Base-by-base conservation (phyloP, 2,113 vertebrate genomes). In the Scomber scombrus region DNA sequence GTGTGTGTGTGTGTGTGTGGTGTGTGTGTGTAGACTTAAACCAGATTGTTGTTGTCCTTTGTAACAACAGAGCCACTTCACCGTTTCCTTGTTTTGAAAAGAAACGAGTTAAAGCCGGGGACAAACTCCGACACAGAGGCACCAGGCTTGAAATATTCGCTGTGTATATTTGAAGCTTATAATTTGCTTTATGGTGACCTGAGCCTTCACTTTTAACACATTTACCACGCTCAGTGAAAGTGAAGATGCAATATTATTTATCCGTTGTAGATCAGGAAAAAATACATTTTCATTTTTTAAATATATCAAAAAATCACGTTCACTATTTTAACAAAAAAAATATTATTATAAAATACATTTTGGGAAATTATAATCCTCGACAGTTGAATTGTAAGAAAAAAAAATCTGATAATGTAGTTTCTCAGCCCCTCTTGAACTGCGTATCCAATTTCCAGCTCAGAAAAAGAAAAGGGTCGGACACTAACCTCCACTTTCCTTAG, bases 51-150 rank as follows among this genome's bases (percentile, higher is more conserved):
- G 83, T 74, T 87, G 82, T 93, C 84, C 80, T 88, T 86, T 89
- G 82, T 84, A 91, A 91, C 81, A 89, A 82, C 85, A 85, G 78
- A 86, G 81, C 81, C 91, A 91, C 88, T 91, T 89, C 84, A 86
- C 88, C 88, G 70, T 92, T 75, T 90, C 65, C 68, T 70, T 84
- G 69, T 86, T 83, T 86, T 80, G 74, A 77, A 86, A 78, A 50
- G 72, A 75, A 78, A 75, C 26, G 80, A 77, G 34, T 71, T 29
- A 70, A 71, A 55, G 64, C 29, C 68, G 78, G 74, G 29, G 58
- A 80, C 60, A 49, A 49, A 74, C 14, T 79, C 75, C 47, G 83
- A 78, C 61, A 84, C 49, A 31, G 55, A 69, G 31, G 29, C 72
- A 72, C 57, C 51, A 21, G 62, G 26, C 63, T 56, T 50, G 2